Conservation (phyloP, 2,797 vertebrate genomes). For the Eulemur albifrons region DNA sequence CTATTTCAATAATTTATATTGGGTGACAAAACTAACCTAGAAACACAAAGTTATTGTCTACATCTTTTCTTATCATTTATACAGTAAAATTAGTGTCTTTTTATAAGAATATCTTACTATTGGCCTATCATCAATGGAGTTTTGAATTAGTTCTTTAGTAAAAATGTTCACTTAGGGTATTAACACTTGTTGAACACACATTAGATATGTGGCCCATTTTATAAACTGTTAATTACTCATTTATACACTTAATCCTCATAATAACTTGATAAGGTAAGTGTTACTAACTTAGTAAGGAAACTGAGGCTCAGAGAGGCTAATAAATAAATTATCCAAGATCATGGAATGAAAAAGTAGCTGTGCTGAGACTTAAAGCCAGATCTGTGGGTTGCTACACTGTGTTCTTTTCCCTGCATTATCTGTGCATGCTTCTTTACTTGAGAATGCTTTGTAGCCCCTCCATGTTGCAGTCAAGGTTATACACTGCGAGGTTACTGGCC, state of each 20-base stretch:
- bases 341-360: neutral
- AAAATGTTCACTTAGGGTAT: neutral
- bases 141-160: slow-evolving; percentile 34
- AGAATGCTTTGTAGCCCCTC: neutral
- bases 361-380: neutral
- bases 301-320: neutral
- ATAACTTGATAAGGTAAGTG: neutral
- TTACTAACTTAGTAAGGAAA: neutral
- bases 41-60: neutral
- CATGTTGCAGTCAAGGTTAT: neutral
- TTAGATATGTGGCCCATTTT: neutral
- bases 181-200: neutral
- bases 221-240: neutral
- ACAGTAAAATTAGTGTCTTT: neutral
- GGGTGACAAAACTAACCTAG: neutral
- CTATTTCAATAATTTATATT: slow-evolving; percentile 26
- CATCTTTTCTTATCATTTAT: neutral
- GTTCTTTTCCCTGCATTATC: neutral
- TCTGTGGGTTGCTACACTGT: neutral
- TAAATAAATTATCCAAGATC: neutral
- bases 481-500: neutral
- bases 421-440: neutral
- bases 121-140: neutral
- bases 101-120: neutral
- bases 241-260: neutral